Evolutionary conservation across 2,113 vertebrate species (phyloP).

Genomic region (Prunella himalayana): DNA sequence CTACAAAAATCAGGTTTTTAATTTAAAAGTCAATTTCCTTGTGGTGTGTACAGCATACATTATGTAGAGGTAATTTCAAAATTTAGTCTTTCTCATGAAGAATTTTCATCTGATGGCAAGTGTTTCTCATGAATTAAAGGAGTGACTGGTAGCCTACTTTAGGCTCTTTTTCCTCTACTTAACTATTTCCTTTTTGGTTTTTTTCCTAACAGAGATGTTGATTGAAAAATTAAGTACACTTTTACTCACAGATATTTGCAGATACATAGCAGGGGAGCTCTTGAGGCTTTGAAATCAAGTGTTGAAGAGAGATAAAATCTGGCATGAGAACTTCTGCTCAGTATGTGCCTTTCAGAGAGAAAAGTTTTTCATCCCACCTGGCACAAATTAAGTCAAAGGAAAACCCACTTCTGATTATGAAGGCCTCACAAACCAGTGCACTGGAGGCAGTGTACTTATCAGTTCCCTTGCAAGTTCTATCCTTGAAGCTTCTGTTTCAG

Average conservation of each 20-base stretch:
- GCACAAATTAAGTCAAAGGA: neutral
- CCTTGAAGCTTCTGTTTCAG: neutral
- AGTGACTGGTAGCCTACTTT: neutral
- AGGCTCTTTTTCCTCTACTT: neutral
- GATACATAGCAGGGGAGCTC: neutral
- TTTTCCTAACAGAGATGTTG: neutral
- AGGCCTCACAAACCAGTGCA: neutral
- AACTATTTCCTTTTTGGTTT: neutral
- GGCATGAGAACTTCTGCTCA: neutral
- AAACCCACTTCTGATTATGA: neutral
- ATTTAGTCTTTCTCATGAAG: neutral
- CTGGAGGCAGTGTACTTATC: neutral
- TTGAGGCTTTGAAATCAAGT: neutral
- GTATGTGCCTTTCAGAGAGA: neutral
- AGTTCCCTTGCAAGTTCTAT: neutral
- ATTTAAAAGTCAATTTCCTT: neutral
- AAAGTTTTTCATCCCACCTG: neutral
- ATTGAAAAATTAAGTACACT: neutral
- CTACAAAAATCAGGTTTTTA: neutral
- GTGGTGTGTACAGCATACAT: rapidly evolving
- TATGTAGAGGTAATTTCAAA: neutral
- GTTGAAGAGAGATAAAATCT: neutral
- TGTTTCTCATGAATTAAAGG: neutral
- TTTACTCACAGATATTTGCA: neutral
- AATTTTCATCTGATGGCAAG: neutral